Conservation (phyloP, 2,113 vertebrate genomes). For the Cyrtonyx montezumae region DNA sequence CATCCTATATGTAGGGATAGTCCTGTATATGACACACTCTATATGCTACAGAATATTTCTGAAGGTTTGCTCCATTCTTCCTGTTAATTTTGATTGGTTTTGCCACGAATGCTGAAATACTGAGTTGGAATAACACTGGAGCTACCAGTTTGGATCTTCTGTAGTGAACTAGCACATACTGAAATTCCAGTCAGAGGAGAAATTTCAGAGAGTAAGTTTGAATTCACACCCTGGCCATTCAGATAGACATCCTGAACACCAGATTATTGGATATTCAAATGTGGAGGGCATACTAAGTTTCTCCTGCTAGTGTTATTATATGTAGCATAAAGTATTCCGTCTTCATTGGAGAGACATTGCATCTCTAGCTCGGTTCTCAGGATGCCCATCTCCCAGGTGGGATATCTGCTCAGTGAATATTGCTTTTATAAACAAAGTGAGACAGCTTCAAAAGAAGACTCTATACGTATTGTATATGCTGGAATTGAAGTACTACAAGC, state of each 20-base stretch:
- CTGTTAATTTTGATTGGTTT: neutral
- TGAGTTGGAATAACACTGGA: neutral
- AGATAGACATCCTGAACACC: neutral
- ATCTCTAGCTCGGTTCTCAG: neutral
- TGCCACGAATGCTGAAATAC: neutral
- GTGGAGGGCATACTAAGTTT: neutral
- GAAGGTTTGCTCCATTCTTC: neutral
- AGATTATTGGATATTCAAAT: fast-evolving
- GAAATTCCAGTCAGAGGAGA: neutral
- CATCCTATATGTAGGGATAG: neutral
- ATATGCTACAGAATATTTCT: neutral
- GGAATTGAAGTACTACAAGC: neutral
- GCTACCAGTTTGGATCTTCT: neutral
- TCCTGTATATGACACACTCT: neutral
- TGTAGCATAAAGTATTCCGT: neutral
- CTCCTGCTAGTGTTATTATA: neutral
- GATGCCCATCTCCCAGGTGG: neutral
- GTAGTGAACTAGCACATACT: neutral
- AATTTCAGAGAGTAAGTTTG: neutral
- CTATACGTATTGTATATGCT: neutral
- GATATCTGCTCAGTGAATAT: neutral
- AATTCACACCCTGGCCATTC: neutral
- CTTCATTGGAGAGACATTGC: neutral
- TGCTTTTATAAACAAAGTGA: neutral
- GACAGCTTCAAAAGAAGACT: neutral